Base-by-base conservation (phyloP, 2,113 vertebrate species). In the Lota lota region DNA sequence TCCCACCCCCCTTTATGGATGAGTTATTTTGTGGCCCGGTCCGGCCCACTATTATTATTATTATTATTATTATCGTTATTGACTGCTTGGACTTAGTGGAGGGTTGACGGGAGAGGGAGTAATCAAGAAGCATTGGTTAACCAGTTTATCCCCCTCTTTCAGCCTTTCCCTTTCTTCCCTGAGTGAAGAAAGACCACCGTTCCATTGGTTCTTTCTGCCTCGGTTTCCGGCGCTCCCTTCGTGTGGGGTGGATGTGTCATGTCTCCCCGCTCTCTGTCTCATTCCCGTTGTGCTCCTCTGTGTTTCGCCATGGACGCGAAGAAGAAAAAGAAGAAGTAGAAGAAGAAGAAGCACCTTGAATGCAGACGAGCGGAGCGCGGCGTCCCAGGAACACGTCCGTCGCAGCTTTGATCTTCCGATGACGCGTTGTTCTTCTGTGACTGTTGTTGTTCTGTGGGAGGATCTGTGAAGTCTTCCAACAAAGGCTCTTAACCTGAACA, bases 321-420 rank as follows among this genome's bases (percentile, higher is more conserved):
- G 40, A 47, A 47, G 40, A 47, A 47, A 6, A 56, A 17, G n/a
- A n/a, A 56, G 16, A 56, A 56, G 14, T 21, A 68, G n/a, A 56
- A 17, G n/a, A n/a, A 56, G 16, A 56, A 56, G 14, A 22, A 68
- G 72, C 76, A 62, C 40, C 12, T 24, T 57, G 77, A 71, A 68
- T 74, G 75, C 73, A 77, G 75, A 78, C 69, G 66, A 81, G 79
- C 61, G 53, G 72, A 77, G 64, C 58, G 21, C 62, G 63, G 22
- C 1, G 8, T 60, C 60, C 20, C n/a, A 20, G 69, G 50, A 40
- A 58, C 36, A 68, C 51, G 10, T 56, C 63, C 61, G 63, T 59
- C 3, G 11, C 18, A 0, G 40, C 79, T 84, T 86, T 86, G 74
- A 81, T 85, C 67, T 58, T 1, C 36, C 64, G 1, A 36, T 15